Evolutionary conservation across 2,113 vertebrate genomes (phyloP), one percentile per base, ranked within the genome.

Genomic region (Erinaceus europaeus): DNA sequence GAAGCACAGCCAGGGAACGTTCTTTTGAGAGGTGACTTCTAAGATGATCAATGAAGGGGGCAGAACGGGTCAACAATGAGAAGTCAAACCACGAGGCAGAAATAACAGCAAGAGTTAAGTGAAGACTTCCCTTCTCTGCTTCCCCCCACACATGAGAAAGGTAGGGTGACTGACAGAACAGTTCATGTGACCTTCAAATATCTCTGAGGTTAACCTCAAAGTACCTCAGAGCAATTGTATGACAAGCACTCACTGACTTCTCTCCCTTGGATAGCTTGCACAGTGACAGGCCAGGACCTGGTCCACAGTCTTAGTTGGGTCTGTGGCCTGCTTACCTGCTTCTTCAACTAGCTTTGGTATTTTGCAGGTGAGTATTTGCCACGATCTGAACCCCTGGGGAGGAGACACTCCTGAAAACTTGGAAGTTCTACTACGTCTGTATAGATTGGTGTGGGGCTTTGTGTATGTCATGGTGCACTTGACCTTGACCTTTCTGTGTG

Each of bases 11-110:
- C 62, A 62, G 48, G 44, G 27, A 34, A 18, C 59, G 67, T 6
- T 59, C 8, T 59, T 57, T 40, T 57, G 44, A 79, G 84, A 86
- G 75, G 68, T 65, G 65, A 85, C 71, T 64, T 87, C 21, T 75
- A 72, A 68, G 48, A 29, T n/a, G 38, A 44, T 42, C 12, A 50
- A 50, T n/a, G 36, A 4, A 20, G 38, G 62, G 84, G 38, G 48
- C 48, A 52, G 34, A 61, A 4, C 27, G 15, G 21, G 23, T 83
- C 79, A 57, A 44, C 32, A 32, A 52, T 69, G 34, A 88, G 53
- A 77, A 87, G 40, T 20, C 12, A 71, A 57, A 50, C 48, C 32
- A 17, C 1, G 25, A 90, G 32, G 44, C 38, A 44, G n/a, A n/a
- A n/a, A n/a, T n/a, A 1, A 78, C 59, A 23, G 17, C 20, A 15